phyloP scores from a whole-genome alignment of 2,113 vertebrate species.

The Cyrtonyx montezumae region DNA sequence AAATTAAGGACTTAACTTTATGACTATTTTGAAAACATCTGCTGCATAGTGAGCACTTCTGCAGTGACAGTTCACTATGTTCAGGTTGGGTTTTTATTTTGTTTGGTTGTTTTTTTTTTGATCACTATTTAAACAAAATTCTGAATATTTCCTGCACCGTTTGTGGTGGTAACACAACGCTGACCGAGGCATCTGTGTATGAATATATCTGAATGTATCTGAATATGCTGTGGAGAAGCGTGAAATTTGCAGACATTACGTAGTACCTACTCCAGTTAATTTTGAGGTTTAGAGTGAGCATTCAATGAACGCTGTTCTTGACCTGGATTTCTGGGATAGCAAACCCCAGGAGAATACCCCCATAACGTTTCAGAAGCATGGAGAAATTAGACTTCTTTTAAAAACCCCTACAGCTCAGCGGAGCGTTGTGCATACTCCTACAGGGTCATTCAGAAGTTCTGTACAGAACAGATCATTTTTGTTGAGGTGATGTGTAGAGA shows the following conservation, averaged over 20 bases:
- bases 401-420: neutral
- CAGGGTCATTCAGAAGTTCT: neutral
- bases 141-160: neutral
- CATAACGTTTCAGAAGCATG: neutral
- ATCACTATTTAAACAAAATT: neutral
- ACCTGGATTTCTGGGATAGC: constrained; percentile 24
- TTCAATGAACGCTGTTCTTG: neutral
- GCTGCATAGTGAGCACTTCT: neutral
- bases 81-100: neutral
- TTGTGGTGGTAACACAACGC: neutral
- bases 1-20: neutral
- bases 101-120: neutral
- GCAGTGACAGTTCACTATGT: neutral
- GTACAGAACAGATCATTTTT: neutral
- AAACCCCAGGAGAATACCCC: neutral
- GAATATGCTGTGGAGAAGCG: accelerated
- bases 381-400: neutral
- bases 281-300: neutral
- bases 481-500: neutral
- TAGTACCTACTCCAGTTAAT: neutral
- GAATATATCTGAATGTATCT: too few relatives aligned
- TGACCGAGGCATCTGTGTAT: neutral
- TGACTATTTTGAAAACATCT: neutral
- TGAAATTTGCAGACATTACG: neutral
- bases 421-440: neutral